Conservation (phyloP, 2,113 vertebrate species). For the Spheniscus mendiculus region DNA sequence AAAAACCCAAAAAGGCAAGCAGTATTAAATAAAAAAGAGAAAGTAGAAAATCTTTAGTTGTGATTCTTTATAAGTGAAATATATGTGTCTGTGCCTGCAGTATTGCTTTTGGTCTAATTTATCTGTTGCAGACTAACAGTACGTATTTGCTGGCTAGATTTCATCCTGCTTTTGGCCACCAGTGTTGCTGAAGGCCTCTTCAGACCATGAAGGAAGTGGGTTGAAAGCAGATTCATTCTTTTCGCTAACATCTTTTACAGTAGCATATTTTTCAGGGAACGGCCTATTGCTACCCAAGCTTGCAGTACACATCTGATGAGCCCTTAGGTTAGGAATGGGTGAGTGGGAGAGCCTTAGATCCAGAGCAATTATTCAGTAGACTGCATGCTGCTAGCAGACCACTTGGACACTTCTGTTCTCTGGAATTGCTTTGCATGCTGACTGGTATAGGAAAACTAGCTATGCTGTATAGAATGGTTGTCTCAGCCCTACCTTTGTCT, state of each 20-base stretch:
- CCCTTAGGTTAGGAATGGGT: too few species aligned
- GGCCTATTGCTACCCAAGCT: not conserved
- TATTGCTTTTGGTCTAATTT: not conserved
- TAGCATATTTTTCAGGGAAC: not conserved
- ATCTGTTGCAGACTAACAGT: not conserved
- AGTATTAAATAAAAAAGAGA: not conserved
- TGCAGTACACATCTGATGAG: not conserved
- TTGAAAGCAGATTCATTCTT: not conserved
- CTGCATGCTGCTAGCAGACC: not conserved
- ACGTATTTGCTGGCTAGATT: not conserved
- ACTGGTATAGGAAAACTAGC: not conserved
- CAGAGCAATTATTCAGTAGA: fast-evolving
- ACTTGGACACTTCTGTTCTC: not conserved
- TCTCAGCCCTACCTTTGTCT: not conserved
- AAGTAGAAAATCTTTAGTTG: not conserved
- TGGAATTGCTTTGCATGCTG: not conserved
- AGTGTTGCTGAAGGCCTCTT: not conserved
- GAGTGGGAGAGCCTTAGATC: not conserved
- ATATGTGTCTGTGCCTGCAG: not conserved
- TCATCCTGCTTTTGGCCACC: not conserved
- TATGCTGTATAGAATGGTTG: not conserved
- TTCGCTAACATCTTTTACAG: not conserved
- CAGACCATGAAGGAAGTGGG: not conserved
- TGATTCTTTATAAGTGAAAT: not conserved
- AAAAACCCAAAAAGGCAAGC: not conserved